Percentiles rank a stretch among this genome's conserved stretches.
phyloP scores from a whole-genome alignment of 2,888 invertebrate genomes.

The Drosophila histrio region DNA sequence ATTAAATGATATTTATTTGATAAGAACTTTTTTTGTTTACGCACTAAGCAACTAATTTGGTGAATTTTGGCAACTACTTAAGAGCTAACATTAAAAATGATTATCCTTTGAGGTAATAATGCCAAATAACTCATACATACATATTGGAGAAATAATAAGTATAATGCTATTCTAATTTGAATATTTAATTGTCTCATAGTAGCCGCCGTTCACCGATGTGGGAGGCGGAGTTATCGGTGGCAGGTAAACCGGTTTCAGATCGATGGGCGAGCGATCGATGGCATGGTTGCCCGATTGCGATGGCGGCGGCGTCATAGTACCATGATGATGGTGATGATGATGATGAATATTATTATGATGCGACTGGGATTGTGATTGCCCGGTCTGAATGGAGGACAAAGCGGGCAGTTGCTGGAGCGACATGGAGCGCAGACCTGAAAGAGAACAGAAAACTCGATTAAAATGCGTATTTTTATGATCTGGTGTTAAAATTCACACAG shows the following conservation, averaged over 20 bases:
- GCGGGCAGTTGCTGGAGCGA: constrained; percentile 77
- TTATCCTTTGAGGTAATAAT: constrained; percentile 76
- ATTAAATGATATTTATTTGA: constrained; percentile 34
- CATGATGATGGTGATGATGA: constrained; percentile 67
- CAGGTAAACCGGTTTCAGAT: constrained; percentile 82
- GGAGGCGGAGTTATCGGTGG: constrained; percentile 80
- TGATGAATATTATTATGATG: constrained; percentile 53
- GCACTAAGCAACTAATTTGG: constrained; percentile 49
- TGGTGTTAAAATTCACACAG: constrained; percentile 72
- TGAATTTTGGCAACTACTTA: constrained; percentile 57
- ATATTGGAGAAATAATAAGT: neutral
- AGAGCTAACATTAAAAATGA: constrained; percentile 41
- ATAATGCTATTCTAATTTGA: constrained; percentile 57
- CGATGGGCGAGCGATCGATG: constrained; percentile 73
- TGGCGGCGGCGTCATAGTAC: constrained; percentile 75
- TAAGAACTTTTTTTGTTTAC: constrained; percentile 29
- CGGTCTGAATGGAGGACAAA: constrained; percentile 56
- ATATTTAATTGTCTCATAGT: constrained; percentile 81
- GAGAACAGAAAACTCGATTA: constrained; percentile 47
- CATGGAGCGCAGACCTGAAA: constrained; percentile 82
- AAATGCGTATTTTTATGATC: constrained; percentile 54
- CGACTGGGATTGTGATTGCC: constrained; percentile 50
- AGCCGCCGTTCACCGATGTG: constrained; percentile 65
- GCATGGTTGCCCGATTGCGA: constrained; percentile 67
- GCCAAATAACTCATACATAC: constrained; percentile 32